Evolutionary conservation across 1,140 invertebrate genomes (phyloP).

Genomic region (Papilio aristodemus): DNA sequence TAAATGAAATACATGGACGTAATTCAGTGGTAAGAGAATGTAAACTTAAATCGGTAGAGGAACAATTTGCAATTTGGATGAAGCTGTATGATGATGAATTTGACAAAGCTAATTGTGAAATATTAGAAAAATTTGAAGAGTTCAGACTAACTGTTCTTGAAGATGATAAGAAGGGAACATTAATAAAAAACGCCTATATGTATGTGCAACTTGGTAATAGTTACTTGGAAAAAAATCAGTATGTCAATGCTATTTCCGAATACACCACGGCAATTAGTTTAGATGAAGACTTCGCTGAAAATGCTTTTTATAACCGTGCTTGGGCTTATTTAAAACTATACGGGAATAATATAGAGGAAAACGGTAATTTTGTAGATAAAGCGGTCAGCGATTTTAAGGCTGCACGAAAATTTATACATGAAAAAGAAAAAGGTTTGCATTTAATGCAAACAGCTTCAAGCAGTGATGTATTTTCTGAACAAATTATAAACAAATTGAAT

Average conservation of each 20-base stretch:
- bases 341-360: neutral
- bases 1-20: slow-evolving; percentile 6
- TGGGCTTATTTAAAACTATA: slow-evolving; percentile 15
- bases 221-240: neutral
- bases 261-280: slow-evolving; percentile 13
- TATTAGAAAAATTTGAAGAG: slow-evolving; percentile 11
- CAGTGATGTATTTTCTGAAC: slow-evolving; percentile 23
- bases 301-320: slow-evolving; percentile 8
- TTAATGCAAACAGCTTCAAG: slow-evolving; percentile 20
- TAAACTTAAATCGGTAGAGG: slow-evolving; percentile 19
- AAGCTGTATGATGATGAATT: slow-evolving; percentile 1
- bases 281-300: slow-evolving; percentile 17
- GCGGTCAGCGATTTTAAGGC: neutral
- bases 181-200: slow-evolving; percentile 11
- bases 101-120: neutral
- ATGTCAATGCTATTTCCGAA: slow-evolving; percentile 1
- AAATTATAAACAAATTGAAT: slow-evolving; percentile 16
- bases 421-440: neutral
- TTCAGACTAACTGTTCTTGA: slow-evolving; percentile 4
- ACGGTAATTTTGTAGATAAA: neutral
- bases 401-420: slow-evolving; percentile 5
- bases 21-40: neutral
- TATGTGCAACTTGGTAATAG: slow-evolving; percentile 20
- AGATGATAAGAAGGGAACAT: neutral
- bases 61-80: slow-evolving; percentile 18